Evolutionary conservation across 2,797 vertebrate species (phyloP), one percentile per base, ranked within the genome.

Genomic region (Oryzias dopingdopingensis): DNA sequence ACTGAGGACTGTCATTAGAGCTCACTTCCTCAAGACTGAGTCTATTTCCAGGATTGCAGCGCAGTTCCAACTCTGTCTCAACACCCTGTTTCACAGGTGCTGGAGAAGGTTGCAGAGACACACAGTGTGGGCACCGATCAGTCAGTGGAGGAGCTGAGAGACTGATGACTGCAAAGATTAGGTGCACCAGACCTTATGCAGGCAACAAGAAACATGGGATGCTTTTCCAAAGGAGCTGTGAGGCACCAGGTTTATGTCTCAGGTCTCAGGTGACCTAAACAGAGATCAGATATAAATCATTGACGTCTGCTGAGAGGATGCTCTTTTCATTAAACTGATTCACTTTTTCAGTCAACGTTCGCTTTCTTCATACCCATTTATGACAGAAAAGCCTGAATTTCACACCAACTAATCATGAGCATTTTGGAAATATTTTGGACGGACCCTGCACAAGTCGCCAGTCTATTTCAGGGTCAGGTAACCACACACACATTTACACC

Each of bases 241-340:
- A 37, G 32, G 32, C 32, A 37, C 32, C 32, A 37, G 32, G 32
- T 37, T 37, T 37, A 37, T 37, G 32, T 37, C 32, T 37, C 2
- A 37, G 2, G 32, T 37, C 32, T 37, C 32, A 3, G 10, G 32
- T 37, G 32, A 37, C 32, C 32, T 37, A 37, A 37, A 37, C 32
- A 37, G 32, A 37, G 32, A 37, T 37, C 32, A 37, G 32, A 37
- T 37, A 37, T 37, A 37, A 37, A 37, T 37, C 32, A 37, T 10
- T 13, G 32, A 37, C 32, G 32, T 37, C 32, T 37, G 14, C 26
- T 17, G 7, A 22, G 14, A 46, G 43, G 54, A 37, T 32, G 17
- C 43, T 37, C 29, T 43, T 56, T 56, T 56, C 26, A 37, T 56
- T 46, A 32, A 47, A 45, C 52, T 65, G 57, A 42, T 61, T 23